These are phyloP conservation scores for Probosciger aterrimus DNA, from an alignment of 2,113 vertebrate species.

Conservation along the genomic window DNA sequence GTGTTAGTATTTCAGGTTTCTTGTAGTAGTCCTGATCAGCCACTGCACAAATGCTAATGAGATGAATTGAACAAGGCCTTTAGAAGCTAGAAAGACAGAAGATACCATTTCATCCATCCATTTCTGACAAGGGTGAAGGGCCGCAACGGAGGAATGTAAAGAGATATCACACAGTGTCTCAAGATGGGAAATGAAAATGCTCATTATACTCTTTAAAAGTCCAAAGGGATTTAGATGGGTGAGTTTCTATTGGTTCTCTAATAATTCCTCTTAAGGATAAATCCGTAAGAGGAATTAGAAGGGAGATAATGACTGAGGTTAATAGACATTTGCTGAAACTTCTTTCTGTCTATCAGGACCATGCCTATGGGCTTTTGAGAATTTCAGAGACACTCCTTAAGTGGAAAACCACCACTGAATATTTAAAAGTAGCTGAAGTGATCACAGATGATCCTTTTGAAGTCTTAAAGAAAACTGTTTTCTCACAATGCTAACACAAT, in stretches of 20 bases:
- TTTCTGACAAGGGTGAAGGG: neutral
- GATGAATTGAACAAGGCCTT: neutral
- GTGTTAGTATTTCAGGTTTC: neutral
- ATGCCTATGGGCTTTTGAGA: neutral
- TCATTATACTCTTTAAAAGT: neutral
- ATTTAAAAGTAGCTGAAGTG: neutral
- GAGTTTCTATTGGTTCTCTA: neutral
- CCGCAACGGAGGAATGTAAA: neutral
- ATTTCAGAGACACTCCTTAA: neutral
- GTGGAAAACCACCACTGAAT: neutral
- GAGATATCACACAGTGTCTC: neutral
- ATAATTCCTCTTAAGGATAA: constrained; percentile 4
- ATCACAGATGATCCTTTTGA: neutral
- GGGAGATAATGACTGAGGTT: neutral
- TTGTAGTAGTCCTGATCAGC: neutral
- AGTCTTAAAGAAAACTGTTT: neutral
- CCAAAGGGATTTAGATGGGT: neutral
- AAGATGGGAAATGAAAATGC: neutral
- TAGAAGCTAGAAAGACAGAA: neutral
- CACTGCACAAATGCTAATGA: neutral
- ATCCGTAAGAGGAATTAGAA: constrained; percentile 3
- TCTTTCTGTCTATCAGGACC: neutral
- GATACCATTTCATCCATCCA: neutral
- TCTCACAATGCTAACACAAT: neutral
- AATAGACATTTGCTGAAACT: neutral